A percentile compares a stretch with the other conserved stretches of the same genome.
These are phyloP conservation scores for Synergus gifuensis DNA, from an alignment of 2,888 invertebrate species.

Conservation along the genomic window DNA sequence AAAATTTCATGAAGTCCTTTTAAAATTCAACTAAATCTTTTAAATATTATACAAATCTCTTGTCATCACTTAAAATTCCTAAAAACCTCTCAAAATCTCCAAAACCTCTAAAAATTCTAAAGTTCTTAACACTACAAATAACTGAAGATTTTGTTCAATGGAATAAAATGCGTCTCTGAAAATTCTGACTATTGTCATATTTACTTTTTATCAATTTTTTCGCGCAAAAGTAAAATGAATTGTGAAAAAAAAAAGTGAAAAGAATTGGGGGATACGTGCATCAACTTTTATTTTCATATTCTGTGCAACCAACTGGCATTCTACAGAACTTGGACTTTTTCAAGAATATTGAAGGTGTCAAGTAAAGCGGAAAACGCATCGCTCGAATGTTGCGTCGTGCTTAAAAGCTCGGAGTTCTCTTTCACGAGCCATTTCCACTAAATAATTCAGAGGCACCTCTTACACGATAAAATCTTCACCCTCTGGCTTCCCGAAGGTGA, in stretches of 20 bases:
- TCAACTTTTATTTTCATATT: conserved; percentile 21
- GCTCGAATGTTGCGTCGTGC: conserved; percentile 30
- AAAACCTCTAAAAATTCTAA: neutral
- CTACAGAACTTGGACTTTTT: conserved; percentile 20
- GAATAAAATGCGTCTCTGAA: neutral
- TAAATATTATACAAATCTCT: too few species aligned
- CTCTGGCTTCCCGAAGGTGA: conserved; percentile 20
- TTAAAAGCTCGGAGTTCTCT: conserved; percentile 30
- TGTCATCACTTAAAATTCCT: too few species aligned
- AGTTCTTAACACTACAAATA: neutral
- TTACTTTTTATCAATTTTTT: neutral
- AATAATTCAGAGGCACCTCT: conserved; percentile 39
- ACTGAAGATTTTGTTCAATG: neutral
- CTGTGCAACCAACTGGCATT: conserved; percentile 20
- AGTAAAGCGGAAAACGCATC: conserved; percentile 28
- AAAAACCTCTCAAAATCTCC: neutral
- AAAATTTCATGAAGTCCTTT: too few species aligned
- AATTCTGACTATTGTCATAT: neutral
- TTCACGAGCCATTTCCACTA: conserved; percentile 38
- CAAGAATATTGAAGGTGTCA: conserved; percentile 19
- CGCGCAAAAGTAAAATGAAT: too few species aligned
- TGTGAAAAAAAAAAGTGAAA: neutral
- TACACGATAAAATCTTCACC: conserved; percentile 40
- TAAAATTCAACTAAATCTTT: too few species aligned
- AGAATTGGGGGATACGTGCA: neutral